Percentiles rank a stretch among this genome's conserved stretches.
These are phyloP conservation scores for Drosophila tristis DNA, from an alignment of 1,140 invertebrate genomes.

Conservation along the genomic window DNA sequence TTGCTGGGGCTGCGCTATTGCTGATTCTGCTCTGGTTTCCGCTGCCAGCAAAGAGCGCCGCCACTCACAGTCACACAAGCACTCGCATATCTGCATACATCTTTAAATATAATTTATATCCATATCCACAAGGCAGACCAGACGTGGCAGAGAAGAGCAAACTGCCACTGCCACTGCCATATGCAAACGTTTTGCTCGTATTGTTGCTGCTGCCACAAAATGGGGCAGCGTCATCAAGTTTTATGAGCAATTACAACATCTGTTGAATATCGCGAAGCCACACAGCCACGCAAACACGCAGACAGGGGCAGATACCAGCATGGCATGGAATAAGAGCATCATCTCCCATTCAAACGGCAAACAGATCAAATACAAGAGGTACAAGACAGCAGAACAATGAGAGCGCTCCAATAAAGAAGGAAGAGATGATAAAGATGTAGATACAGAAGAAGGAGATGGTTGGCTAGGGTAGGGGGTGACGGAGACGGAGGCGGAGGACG, in stretches of 20 bases:
- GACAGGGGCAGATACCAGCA: slow-evolving; percentile 27
- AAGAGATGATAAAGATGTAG: slow-evolving; percentile 16
- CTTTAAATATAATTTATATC: slow-evolving; percentile 68
- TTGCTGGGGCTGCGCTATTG: too few species aligned
- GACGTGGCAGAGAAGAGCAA: slow-evolving; percentile 16
- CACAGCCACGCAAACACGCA: slow-evolving; percentile 12
- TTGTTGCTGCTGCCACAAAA: slow-evolving; percentile 43
- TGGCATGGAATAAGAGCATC: slow-evolving; percentile 5
- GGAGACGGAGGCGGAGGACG: not conserved
- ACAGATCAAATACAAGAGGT: slow-evolving; percentile 64
- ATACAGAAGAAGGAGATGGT: slow-evolving; percentile 15
- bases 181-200: slow-evolving; percentile 60
- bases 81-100: slow-evolving; percentile 31
- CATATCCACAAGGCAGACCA: slow-evolving; percentile 23
- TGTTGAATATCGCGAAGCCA: slow-evolving; percentile 77
- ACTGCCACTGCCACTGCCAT: slow-evolving; percentile 66
- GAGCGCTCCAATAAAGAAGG: slow-evolving; percentile 49
- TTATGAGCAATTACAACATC: slow-evolving; percentile 83
- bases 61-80: slow-evolving; percentile 7
- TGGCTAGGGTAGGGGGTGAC: slow-evolving; percentile 9
- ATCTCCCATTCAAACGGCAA: slow-evolving; percentile 50
- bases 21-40: too few species aligned
- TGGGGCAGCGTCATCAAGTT: slow-evolving; percentile 78
- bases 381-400: slow-evolving; percentile 43
- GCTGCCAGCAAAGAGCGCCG: not conserved